phyloP scores from a whole-genome alignment of 2,113 vertebrate species.

The Empidonax alnorum region DNA sequence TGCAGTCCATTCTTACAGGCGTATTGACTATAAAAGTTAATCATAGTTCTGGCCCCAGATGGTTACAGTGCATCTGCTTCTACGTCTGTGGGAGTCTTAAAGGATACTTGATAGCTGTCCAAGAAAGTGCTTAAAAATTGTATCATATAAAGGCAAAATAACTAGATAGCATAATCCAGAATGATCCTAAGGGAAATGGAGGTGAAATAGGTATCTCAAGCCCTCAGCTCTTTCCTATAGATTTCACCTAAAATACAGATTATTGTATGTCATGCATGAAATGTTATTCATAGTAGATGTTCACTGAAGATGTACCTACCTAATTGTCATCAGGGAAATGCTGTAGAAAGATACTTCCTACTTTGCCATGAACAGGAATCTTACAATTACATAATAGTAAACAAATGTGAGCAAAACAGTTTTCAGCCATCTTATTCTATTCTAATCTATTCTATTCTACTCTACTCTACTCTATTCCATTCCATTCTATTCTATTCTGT shows the following conservation, averaged over 20 bases:
- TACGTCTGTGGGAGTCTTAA: conserved; percentile 39
- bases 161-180: background rate
- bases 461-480: background rate
- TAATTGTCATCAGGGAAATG: background rate
- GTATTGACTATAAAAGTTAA: conserved; percentile 24
- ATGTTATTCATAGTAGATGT: background rate
- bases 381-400: background rate
- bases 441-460: too few species aligned
- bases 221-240: background rate
- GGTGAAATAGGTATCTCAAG: background rate
- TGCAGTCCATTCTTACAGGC: background rate
- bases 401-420: background rate
- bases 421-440: background rate
- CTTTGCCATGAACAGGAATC: background rate
- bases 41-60: conserved; percentile 33
- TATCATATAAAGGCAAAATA: background rate
- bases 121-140: conserved; percentile 18
- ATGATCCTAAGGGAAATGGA: background rate
- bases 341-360: background rate
- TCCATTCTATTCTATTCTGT: too few species aligned
- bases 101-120: conserved; percentile 34
- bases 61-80: conserved; percentile 26
- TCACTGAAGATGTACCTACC: background rate
- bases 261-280: background rate
- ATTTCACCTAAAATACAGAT: background rate